Base-by-base conservation (phyloP, 2,888 invertebrate genomes). In the Meandrusa payeni region DNA sequence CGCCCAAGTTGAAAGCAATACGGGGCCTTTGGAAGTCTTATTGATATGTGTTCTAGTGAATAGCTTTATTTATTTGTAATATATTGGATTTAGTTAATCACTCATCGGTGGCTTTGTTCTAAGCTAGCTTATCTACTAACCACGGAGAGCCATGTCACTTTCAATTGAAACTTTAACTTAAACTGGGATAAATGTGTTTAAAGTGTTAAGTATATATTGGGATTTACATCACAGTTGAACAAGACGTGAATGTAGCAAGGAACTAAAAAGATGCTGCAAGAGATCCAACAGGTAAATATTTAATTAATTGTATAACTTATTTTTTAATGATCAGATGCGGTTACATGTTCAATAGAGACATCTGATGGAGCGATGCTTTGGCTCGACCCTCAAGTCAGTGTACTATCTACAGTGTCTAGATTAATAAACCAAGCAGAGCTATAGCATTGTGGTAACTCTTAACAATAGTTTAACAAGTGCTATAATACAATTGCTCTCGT, bases 21-120 rank as follows among this genome's bases (percentile, higher is more conserved):
- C 86, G 87, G 51, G 88, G 88, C 28, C 64, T 88, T 40, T 88
- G 88, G 88, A 88, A 88, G 51, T 88, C 88, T 41, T 88, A 87
- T 59, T 88, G 59, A 70, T 33, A 9, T 47, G 6, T 48, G 11
- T 37, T 37, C 29, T 11, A 37, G 39, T 32, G 36, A 36, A 26
- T 24, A 7, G 27, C 7, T 27, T 29, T 28, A 40, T 26, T 37
- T 42, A 47, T 38, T 42, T 34, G 28, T 44, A 48, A 44, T 32
- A 31, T 40, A 46, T 45, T 7, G 9, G n/a, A 33, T 33, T 40
- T 39, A 31, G 36, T 41, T 39, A 17, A 42, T 28, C 32, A 38
- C 34, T 26, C 12, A 28, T 47, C 23, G 31, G 29, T 13, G 38
- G 24, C 6, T 19, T 24, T 34, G 39, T 31, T 27, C 22, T 11